Evolutionary conservation across 2,888 invertebrate species (phyloP).

Genomic region (Julus scanicus): DNA sequence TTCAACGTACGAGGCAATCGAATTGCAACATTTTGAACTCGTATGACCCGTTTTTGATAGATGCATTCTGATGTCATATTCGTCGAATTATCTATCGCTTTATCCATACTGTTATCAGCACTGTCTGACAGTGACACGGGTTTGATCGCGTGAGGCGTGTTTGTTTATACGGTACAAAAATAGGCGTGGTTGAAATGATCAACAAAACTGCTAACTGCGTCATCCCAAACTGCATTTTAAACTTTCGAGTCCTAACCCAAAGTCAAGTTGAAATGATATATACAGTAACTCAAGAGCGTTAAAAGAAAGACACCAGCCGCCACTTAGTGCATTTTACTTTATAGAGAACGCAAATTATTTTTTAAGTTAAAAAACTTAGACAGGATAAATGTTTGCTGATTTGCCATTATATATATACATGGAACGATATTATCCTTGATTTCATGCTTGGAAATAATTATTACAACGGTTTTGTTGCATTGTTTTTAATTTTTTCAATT

Average conservation of each 20-base stretch:
- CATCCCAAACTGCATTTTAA: neutral
- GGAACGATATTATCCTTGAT: too few species aligned
- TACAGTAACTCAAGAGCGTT: neutral
- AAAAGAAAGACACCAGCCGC: neutral
- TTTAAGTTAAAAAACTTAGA: too few species aligned
- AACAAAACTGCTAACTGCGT: neutral
- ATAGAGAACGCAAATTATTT: too few species aligned
- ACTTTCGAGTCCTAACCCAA: neutral
- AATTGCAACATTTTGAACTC: neutral
- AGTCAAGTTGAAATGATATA: neutral
- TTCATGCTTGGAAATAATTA: too few species aligned
- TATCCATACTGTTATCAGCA: neutral
- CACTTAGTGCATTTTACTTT: too few species aligned
- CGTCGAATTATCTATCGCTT: neutral
- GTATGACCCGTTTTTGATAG: neutral
- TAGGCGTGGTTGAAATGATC: neutral
- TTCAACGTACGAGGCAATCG: too few species aligned
- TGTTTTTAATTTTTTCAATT: too few species aligned
- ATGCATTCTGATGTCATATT: slow-evolving; percentile 10
- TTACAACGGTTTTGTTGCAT: too few species aligned
- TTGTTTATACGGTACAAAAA: neutral
- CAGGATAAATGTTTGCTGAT: too few species aligned
- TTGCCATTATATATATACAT: too few species aligned
- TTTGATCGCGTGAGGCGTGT: slow-evolving; percentile 9
- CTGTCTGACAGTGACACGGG: neutral